A percentile compares a stretch with the other conserved stretches of the same genome.
Evolutionary conservation across 2,113 vertebrate genomes (phyloP).

Genomic region (Poicephalus meyeri): DNA sequence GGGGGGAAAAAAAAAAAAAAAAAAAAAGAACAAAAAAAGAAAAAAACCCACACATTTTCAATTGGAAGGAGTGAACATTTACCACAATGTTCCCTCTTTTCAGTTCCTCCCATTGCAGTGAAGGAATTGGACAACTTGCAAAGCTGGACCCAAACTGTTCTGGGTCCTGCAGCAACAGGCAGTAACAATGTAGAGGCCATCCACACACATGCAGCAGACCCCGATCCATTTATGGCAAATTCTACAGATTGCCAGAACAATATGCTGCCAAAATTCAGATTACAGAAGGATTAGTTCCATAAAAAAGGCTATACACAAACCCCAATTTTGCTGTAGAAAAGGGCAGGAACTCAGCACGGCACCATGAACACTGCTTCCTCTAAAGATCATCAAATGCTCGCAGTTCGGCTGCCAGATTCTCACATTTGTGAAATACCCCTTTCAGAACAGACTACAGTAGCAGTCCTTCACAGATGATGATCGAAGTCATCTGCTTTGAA

Average conservation of each 20-base stretch:
- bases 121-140: not conserved
- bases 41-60: not conserved
- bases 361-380: not conserved
- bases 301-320: not conserved
- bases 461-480: not conserved
- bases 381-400: not conserved
- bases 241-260: not conserved
- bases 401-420: not conserved
- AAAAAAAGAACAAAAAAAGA: not conserved
- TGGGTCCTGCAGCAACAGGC: not conserved
- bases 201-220: not conserved
- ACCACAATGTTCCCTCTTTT: not conserved
- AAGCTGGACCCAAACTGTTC: not conserved
- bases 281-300: not conserved
- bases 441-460: not conserved
- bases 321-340: not conserved
- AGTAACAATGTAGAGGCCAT: not conserved
- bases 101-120: not conserved
- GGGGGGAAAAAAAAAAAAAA: not conserved
- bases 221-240: not conserved
- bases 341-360: not conserved
- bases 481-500: not conserved
- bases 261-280: not conserved
- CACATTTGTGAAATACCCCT: not conserved
- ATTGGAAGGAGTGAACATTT: not conserved